These are phyloP conservation scores for Psophia crepitans DNA, from an alignment of 2,113 vertebrate species.

Conservation along the genomic window DNA sequence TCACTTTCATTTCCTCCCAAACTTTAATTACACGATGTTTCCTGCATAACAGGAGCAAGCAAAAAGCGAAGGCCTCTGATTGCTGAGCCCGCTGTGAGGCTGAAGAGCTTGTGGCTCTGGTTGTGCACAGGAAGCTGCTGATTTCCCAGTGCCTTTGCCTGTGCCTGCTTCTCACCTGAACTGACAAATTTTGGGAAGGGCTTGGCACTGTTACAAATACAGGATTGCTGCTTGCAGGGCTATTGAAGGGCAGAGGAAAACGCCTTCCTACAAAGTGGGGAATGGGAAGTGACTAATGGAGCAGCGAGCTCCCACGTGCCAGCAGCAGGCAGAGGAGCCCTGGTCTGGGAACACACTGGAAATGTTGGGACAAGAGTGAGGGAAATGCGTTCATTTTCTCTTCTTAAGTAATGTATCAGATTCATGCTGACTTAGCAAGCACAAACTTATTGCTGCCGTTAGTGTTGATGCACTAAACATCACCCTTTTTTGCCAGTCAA, in stretches of 20 bases:
- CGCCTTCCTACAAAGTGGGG: not conserved
- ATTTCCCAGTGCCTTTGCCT: not conserved
- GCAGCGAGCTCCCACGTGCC: fast-evolving
- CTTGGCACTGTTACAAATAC: not conserved
- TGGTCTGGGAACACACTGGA: not conserved
- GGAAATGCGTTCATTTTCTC: not conserved
- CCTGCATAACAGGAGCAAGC: not conserved
- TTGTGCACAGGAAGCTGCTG: not conserved
- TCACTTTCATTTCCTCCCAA: not conserved
- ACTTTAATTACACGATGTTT: not conserved
- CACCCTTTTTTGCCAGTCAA: not conserved
- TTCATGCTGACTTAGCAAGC: not conserved
- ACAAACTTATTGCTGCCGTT: not conserved
- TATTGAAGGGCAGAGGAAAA: not conserved
- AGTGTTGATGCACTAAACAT: fast-evolving
- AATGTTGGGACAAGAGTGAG: not conserved
- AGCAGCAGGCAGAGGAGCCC: not conserved
- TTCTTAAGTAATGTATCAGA: not conserved
- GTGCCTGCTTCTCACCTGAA: not conserved
- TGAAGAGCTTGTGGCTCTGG: not conserved
- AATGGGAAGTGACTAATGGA: not conserved
- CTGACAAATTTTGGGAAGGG: not conserved
- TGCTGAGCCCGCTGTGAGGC: not conserved
- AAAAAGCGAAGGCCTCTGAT: not conserved
- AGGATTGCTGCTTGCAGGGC: not conserved